A percentile compares a stretch with the other conserved stretches of the same genome.
These are phyloP conservation scores for Perodicticus potto DNA, from an alignment of 2,797 vertebrate species.

Conservation along the genomic window DNA sequence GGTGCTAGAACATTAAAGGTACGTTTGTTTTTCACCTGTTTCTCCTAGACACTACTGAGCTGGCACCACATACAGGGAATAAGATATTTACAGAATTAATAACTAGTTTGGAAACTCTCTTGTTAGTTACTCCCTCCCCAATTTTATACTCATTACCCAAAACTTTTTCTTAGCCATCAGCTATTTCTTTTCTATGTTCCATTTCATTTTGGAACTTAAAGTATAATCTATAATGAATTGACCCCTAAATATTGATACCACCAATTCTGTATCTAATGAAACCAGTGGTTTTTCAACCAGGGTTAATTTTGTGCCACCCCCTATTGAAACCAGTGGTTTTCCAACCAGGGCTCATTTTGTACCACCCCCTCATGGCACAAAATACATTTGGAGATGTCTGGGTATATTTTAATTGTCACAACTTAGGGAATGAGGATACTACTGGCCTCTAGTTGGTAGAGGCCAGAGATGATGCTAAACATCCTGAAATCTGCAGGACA, in stretches of 20 bases:
- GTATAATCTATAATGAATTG: background rate
- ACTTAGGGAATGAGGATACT: background rate
- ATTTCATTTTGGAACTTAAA: background rate
- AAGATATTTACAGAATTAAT: background rate
- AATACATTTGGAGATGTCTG: background rate
- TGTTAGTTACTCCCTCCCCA: background rate
- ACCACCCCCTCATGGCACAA: no score
- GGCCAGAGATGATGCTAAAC: background rate
- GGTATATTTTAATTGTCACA: background rate
- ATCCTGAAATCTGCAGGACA: background rate
- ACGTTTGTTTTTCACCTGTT: background rate
- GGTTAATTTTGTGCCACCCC: background rate
- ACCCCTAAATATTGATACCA: background rate
- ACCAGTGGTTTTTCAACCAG: background rate
- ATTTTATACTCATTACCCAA: slow-evolving; percentile 19
- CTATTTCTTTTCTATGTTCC: slow-evolving; percentile 1
- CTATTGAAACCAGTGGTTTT: background rate
- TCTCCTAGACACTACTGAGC: background rate
- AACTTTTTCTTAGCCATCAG: background rate
- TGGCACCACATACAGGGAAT: no score
- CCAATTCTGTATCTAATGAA: background rate
- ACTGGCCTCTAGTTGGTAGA: background rate
- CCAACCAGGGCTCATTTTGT: background rate
- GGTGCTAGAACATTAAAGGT: slow-evolving; percentile 17
- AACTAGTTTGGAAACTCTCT: background rate